phyloP scores from a whole-genome alignment of 2,797 vertebrate genomes.

The Anguilla obscura region DNA sequence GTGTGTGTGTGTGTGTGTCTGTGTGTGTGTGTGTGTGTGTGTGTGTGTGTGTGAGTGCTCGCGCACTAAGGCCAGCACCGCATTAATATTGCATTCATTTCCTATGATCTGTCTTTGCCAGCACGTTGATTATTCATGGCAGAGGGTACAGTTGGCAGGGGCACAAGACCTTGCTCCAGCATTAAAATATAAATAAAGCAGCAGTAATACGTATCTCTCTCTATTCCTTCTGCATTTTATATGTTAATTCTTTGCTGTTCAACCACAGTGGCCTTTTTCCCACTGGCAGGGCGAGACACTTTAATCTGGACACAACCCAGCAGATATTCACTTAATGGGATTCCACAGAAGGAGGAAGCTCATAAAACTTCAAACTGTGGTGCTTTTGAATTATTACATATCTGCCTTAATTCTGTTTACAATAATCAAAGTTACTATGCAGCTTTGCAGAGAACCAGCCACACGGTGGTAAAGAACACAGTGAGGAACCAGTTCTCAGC shows the following conservation, averaged over 20 bases:
- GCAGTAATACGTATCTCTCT: neutral
- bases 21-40: neutral
- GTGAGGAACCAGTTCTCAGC: neutral
- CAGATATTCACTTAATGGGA: neutral
- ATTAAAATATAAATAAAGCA: neutral
- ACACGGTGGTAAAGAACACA: neutral
- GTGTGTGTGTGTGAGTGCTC: neutral
- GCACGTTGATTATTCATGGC: neutral
- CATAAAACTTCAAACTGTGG: neutral
- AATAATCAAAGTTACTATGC: neutral
- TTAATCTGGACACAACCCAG: neutral
- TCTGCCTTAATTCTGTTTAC: neutral
- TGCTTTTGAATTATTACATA: neutral
- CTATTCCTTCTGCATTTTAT: neutral
- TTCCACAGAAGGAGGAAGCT: neutral
- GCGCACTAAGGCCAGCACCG: neutral
- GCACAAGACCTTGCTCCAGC: neutral
- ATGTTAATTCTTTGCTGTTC: neutral
- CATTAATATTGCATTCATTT: constrained; percentile 19
- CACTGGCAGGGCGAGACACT: neutral
- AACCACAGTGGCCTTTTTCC: neutral
- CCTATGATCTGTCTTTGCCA: constrained; percentile 7
- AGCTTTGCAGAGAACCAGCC: neutral
- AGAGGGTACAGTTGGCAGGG: neutral
- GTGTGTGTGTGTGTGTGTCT: neutral